Conservation (phyloP, 2,113 vertebrate species). For the Cyphomyrus discorhynchus region DNA sequence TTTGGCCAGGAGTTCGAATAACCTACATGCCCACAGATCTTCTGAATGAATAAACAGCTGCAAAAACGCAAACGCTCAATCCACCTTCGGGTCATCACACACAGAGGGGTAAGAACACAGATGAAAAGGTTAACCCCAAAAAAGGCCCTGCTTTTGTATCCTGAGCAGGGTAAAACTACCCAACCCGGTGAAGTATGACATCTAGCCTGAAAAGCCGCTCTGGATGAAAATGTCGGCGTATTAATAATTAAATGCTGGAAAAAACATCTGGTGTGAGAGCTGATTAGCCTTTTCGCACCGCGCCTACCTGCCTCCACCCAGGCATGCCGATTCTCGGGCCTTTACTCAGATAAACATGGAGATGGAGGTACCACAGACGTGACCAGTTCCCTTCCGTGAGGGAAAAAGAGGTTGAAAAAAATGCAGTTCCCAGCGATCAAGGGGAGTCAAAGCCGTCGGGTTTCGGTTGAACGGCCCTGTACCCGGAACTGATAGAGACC, state of each 20-base stretch:
- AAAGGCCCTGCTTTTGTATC: not conserved
- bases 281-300: not conserved
- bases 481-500: not conserved
- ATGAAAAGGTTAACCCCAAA: not conserved
- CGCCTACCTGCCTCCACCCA: not conserved
- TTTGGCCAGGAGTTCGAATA: not conserved
- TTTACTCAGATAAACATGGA: not conserved
- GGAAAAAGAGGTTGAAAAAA: not conserved
- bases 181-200: not conserved
- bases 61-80: not conserved
- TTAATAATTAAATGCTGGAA: not conserved
- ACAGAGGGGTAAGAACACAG: not conserved
- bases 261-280: not conserved
- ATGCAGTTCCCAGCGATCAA: not conserved
- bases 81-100: not conserved
- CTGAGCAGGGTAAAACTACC: constrained; percentile 9
- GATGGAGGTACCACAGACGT: not conserved
- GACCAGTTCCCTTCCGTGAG: not conserved
- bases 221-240: not conserved
- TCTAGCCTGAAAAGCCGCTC: not conserved
- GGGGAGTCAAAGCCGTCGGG: not conserved
- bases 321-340: not conserved
- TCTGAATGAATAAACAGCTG: not conserved
- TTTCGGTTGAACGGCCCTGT: not conserved
- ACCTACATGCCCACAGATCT: not conserved